A percentile compares a stretch with the other conserved stretches of the same genome.
phyloP scores from a whole-genome alignment of 2,797 vertebrate species.

The Lutjanus campechanus region DNA sequence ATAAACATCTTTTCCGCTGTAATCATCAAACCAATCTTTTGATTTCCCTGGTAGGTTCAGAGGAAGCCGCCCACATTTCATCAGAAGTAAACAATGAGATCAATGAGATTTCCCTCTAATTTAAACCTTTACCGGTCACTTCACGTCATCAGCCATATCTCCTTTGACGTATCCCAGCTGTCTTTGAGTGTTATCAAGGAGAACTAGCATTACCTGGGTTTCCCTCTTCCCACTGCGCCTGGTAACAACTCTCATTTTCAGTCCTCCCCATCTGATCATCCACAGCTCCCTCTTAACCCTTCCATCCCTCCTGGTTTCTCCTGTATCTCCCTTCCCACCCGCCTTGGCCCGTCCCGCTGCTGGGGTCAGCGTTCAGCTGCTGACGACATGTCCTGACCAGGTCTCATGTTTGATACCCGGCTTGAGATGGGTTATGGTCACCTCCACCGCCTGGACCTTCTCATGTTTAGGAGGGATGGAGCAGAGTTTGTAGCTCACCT shows the following conservation, averaged over 20 bases:
- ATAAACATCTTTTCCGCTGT: slow-evolving; percentile 17
- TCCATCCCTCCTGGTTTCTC: background rate
- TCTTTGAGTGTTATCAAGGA: background rate
- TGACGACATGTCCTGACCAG: slow-evolving; percentile 90
- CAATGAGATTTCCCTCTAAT: background rate
- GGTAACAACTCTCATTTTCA: background rate
- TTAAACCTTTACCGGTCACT: background rate
- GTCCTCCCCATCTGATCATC: background rate
- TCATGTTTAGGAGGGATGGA: slow-evolving; percentile 93
- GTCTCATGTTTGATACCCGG: slow-evolving; percentile 95
- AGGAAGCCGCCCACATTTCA: background rate
- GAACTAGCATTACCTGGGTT: background rate
- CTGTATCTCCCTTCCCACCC: background rate
- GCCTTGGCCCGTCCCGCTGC: rapidly evolving
- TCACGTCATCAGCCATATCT: background rate
- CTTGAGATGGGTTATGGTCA: slow-evolving; percentile 94
- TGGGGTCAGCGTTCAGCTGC: slow-evolving; percentile 78
- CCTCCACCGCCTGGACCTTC: slow-evolving; percentile 96
- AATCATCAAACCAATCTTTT: background rate
- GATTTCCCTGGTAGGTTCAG: background rate
- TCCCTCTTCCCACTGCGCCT: background rate
- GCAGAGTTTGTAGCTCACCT: slow-evolving; percentile 96
- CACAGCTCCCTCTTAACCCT: no score
- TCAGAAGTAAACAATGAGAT: slow-evolving; percentile 12
- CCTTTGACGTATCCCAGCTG: background rate